Base-by-base conservation (phyloP, 1,140 invertebrate genomes). In the Brachionus sp. region DNA sequence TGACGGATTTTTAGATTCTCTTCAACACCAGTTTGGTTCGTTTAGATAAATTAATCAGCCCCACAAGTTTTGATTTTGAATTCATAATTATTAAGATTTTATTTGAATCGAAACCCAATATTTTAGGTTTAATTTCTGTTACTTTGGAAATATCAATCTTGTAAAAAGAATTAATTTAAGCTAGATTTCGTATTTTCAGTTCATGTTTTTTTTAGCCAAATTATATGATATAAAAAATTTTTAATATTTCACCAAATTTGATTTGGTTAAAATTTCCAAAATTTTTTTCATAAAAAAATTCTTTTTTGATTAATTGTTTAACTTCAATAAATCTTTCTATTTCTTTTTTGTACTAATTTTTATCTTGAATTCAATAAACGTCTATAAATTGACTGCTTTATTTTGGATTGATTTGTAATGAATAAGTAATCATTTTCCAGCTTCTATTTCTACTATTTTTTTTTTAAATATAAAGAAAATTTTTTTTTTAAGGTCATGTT, bases 1-100 rank as follows among this genome's bases (percentile, higher is more conserved):
- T 57, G 50, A 9, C 50, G 50, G 50, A 57, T 57, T 57, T 57
- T 57, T 57, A 57, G 19, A 57, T 57, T 57, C n/a, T 57, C 5
- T 5, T n/a, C 50, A 57, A 57, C 50, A 57, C 50, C 50, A 25
- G 50, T 57, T 19, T 7, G 50, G 50, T 3, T 57, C n/a, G 50
- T 70, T 70, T 19, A 70, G 66, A 70, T 70, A 70, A 70, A 70
- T 70, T 33, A 70, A 70, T 70, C 37, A 70, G 35, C 64, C 25
- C 35, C 16, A 39, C 33, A 37, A 39, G 33, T 19, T 64, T 39
- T 37, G 66, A 39, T 70, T 70, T 70, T 16, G 35, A 70, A 39
- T 70, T 70, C 39, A 70, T 70, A 70, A 70, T 70, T 37, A 70
- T 37, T 19, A 57, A 57, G 19, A 57, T 57, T 57, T 9, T 57